Conservation (phyloP, 2,113 vertebrate genomes). For the Mustela nigripes region DNA sequence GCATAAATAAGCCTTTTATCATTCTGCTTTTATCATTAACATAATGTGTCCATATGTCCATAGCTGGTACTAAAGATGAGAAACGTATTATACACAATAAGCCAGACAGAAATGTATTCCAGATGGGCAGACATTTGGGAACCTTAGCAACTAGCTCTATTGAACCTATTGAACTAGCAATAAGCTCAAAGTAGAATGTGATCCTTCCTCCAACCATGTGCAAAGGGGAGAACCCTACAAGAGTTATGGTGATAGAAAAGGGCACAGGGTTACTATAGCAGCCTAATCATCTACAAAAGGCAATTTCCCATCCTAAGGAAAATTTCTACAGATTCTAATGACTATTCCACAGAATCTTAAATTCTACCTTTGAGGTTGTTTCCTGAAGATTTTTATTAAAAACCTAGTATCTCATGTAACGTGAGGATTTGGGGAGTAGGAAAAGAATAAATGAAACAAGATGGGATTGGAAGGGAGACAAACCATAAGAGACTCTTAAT, state of each 20-base stretch:
- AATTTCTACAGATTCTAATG: neutral
- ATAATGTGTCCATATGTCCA: neutral
- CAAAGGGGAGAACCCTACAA: neutral
- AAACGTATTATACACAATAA: neutral
- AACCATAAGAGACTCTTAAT: no score
- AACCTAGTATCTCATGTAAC: no score
- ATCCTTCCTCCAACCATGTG: neutral
- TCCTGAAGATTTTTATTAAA: no score
- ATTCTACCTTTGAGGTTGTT: neutral
- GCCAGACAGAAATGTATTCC: neutral
- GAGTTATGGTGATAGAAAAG: neutral
- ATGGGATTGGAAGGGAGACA: no score
- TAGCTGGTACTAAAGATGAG: neutral
- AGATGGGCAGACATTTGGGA: neutral
- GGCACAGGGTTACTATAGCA: neutral
- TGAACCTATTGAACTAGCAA: neutral
- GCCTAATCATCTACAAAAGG: neutral
- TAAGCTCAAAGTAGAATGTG: neutral
- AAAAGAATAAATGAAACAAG: no score
- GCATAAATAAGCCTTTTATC: neutral
- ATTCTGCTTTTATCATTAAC: neutral
- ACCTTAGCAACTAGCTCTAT: no score
- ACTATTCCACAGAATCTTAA: neutral
- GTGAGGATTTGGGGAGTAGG: no score
- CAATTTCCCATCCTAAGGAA: neutral